A percentile compares a stretch with the other conserved stretches of the same genome.
Evolutionary conservation across 2,888 invertebrate species (phyloP).

Genomic region (Idaea aversata): DNA sequence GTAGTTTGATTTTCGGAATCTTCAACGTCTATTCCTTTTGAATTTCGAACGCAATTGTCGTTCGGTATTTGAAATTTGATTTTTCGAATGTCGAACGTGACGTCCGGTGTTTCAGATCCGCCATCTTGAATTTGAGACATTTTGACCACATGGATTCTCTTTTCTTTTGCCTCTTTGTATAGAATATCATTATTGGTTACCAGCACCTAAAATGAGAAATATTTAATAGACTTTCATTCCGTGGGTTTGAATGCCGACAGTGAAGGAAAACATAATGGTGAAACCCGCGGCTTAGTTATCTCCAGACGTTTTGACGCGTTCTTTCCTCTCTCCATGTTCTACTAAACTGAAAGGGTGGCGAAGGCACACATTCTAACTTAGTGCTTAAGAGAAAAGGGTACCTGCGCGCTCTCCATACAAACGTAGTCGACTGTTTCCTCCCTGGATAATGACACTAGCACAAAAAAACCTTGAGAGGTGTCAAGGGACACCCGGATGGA

Average conservation of each 20-base stretch:
- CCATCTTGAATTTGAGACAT: conserved; percentile 38
- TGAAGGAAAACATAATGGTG: too few relatives aligned
- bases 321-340: too few relatives aligned
- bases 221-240: background rate
- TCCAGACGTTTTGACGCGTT: too few relatives aligned
- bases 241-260: background rate
- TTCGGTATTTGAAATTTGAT: conserved; percentile 23
- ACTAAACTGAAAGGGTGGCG: too few relatives aligned
- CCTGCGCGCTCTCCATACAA: too few relatives aligned
- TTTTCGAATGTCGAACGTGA: conserved; percentile 15
- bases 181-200: conserved; percentile 41
- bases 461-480: too few relatives aligned
- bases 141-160: conserved; percentile 32
- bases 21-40: conserved; percentile 8
- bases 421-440: too few relatives aligned
- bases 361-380: too few relatives aligned
- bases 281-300: too few relatives aligned
- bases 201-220: conserved; percentile 38
- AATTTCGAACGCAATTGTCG: conserved; percentile 14
- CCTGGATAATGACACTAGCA: too few relatives aligned
- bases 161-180: conserved; percentile 25
- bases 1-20: background rate
- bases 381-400: too few relatives aligned
- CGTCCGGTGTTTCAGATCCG: conserved; percentile 15
- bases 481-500: too few relatives aligned